phyloP scores from a whole-genome alignment of 2,113 vertebrate genomes.

The Romanogobio albipinnatus region DNA sequence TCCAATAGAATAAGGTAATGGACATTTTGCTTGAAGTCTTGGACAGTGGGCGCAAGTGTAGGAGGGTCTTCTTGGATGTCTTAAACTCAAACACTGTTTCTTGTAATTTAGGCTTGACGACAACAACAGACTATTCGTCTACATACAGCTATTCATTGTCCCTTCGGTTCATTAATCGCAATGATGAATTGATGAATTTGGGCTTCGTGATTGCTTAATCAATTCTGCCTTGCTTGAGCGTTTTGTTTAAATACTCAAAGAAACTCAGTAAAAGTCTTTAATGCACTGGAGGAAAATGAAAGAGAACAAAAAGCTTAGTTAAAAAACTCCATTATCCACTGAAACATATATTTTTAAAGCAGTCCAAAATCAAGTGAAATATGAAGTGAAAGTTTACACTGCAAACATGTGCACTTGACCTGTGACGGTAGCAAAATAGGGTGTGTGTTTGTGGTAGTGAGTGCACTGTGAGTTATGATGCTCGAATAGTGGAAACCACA shows the following conservation, averaged over 20 bases:
- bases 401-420: slow-evolving; percentile 35
- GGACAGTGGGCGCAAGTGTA: background rate
- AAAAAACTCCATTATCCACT: background rate
- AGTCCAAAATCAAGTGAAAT: slow-evolving; percentile 5
- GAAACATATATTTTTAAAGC: background rate
- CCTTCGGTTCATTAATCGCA: background rate
- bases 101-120: background rate
- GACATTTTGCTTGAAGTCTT: background rate
- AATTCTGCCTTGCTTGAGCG: background rate
- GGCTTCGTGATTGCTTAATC: background rate
- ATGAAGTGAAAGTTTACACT: background rate
- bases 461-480: background rate
- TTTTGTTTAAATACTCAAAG: background rate
- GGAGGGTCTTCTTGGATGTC: background rate
- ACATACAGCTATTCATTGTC: background rate
- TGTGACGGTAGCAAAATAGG: slow-evolving; percentile 36
- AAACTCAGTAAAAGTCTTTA: background rate
- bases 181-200: background rate
- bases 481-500: slow-evolving; percentile 54
- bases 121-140: background rate
- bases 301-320: background rate
- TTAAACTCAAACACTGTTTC: background rate
- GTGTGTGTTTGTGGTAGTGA: slow-evolving; percentile 6
- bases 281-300: background rate
- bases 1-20: background rate